Evolutionary conservation across 2,113 vertebrate genomes (phyloP), one percentile per base, ranked within the genome.

Genomic region (Smithornis capensis): DNA sequence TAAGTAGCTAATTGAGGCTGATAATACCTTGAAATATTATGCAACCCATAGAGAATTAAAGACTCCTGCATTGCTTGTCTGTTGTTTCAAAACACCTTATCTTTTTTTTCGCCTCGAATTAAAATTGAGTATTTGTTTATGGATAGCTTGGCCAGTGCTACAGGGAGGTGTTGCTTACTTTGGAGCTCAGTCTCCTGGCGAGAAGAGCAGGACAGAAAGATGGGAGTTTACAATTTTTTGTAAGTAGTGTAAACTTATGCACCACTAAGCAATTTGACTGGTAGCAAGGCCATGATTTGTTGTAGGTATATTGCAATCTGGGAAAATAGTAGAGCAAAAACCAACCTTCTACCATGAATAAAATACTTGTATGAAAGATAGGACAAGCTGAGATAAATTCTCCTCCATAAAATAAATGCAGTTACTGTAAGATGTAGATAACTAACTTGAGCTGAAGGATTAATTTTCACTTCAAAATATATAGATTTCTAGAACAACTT

Each of bases 281-380:
- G 10, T 28, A 69, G 33, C 21, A 75, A 59, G 33, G 38, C 12
- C 40, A 12, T 16, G 13, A 35, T 50, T 69, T 55, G 14, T 57
- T 84, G 29, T 22, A 76, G 33, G 19, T 14, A 9, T 45, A 7
- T 5, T 80, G 14, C 64, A 76, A 17, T 33, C 19, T 38, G 16
- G 35, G 44, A 67, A 68, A 91, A 47, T 1, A 67, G 7, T 31
- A 6, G 86, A 79, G 52, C 3, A 56, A 78, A 86, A 82, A 14
- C 0, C 1, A 35, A 16, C 1, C 5, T 2, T 3, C 0, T 2
- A 25, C 3, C 9, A 4, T 0, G 0, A 24, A 25, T 22, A 78
- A 56, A 53, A 44, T 18, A 37, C 7, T 50, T 42, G 1, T 9
- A 81, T 9, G 15, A 60, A 38, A 80, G 33, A 22, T 4, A 42